Base-by-base conservation (phyloP, 2,113 vertebrate species). In the Macrotus californicus region DNA sequence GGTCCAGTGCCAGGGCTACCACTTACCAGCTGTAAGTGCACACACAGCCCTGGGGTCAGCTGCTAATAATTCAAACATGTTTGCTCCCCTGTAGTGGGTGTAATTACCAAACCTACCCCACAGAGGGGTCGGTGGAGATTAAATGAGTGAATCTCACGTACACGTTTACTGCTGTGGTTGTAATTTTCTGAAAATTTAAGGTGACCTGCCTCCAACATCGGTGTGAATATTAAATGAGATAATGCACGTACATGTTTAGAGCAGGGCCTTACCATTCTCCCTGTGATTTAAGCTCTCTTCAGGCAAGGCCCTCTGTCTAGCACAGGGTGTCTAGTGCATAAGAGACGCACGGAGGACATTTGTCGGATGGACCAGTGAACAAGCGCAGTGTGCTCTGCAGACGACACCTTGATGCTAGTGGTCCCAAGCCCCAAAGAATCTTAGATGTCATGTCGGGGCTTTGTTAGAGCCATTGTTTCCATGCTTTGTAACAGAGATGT, bases 251-350 rank as follows among this genome's bases (percentile, higher is more conserved):
- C 1, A 2, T 46, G 21, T 87, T 75, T 11, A 18, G 41, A 87
- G 34, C 1, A 0, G 10, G 15, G 2, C 16, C 36, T 52, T 12
- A 5, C 2, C 13, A 0, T 48, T 26, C 3, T 56, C 41, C 10
- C 0, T 3, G 0, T 2, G 48, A 36, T 34, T 5, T 14, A 13
- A 69, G 70, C 81, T 76, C 21, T 36, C 34, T 1, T 3, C 67
- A 41, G 26, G 10, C 50, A n/a, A 14, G 56, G 31, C 46, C 54
- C 29, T 69, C 50, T 84, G 54, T 52, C 29, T 61, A 12, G 22
- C 52, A 67, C 31, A 70, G 34, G 36, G 46, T 22, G 19, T 54
- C 15, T 29, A 3, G 34, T 18, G 6, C 4, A 0, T 2, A 10
- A 21, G 19, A 85, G 73, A 72, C 0, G 14, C 24, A 4, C 22